phyloP scores from a whole-genome alignment of 2,888 invertebrate genomes.

The Sarcophaga variegata region DNA sequence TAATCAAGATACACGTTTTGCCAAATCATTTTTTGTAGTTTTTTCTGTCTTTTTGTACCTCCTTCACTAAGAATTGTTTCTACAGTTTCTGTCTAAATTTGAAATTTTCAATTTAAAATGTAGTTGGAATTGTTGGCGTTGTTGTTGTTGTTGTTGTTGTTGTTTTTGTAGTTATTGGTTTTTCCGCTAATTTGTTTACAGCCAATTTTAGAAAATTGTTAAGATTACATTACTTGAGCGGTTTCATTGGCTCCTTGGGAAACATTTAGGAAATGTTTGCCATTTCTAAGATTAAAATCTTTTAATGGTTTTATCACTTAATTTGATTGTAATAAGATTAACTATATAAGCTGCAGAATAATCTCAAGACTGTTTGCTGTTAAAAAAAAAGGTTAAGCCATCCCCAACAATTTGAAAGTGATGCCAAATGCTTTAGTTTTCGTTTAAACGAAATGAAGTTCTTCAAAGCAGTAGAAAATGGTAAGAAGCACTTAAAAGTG shows the following conservation, averaged over 20 bases:
- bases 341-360: not conserved
- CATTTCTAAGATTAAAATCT: slow-evolving; percentile 37
- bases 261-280: not conserved
- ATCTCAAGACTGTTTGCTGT: no score
- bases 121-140: not conserved
- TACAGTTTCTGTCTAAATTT: no score
- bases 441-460: no score
- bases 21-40: not conserved
- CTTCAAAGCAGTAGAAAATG: no score
- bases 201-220: not conserved
- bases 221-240: not conserved
- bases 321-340: slow-evolving; percentile 29
- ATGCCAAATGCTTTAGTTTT: no score
- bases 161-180: not conserved
- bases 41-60: not conserved
- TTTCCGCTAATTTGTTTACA: not conserved
- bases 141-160: no score
- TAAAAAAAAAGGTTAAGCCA: no score
- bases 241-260: not conserved
- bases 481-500: no score
- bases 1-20: slow-evolving; percentile 61
- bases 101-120: not conserved
- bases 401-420: no score
- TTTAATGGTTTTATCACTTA: slow-evolving; percentile 34
- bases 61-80: no score